Conservation (phyloP, 2,797 vertebrate genomes). For the Acrocephalus scirpaceus region DNA sequence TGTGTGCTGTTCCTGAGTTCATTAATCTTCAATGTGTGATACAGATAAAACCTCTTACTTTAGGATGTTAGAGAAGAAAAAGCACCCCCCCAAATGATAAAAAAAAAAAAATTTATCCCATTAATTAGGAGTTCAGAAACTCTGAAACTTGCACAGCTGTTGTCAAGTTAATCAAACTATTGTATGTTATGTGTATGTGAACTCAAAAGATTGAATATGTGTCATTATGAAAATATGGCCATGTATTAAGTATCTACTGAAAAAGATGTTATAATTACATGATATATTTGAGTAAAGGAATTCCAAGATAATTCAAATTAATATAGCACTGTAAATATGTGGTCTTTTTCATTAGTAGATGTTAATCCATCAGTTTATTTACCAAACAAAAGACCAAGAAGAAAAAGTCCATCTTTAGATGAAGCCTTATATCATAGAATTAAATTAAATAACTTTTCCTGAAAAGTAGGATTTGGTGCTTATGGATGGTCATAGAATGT, state of each 20-base stretch:
- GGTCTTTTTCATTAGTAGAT: neutral
- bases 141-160: neutral
- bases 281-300: neutral
- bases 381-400: neutral
- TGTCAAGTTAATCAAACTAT: neutral
- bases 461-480: neutral
- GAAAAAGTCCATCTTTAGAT: neutral
- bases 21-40: neutral
- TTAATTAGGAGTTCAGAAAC: neutral
- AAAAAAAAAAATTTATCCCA: neutral
- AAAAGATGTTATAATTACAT: neutral
- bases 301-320: neutral
- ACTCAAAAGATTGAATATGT: neutral
- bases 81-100: rapidly evolving
- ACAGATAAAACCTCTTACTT: neutral
- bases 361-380: neutral
- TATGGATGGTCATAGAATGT: neutral
- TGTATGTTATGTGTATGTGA: neutral
- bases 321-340: neutral
- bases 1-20: neutral
- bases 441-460: neutral
- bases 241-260: neutral
- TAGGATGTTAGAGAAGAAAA: neutral
- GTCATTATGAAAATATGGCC: neutral
- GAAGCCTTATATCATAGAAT: neutral